phyloP scores from a whole-genome alignment of 2,888 invertebrate genomes.

The Candidula unifasciata region DNA sequence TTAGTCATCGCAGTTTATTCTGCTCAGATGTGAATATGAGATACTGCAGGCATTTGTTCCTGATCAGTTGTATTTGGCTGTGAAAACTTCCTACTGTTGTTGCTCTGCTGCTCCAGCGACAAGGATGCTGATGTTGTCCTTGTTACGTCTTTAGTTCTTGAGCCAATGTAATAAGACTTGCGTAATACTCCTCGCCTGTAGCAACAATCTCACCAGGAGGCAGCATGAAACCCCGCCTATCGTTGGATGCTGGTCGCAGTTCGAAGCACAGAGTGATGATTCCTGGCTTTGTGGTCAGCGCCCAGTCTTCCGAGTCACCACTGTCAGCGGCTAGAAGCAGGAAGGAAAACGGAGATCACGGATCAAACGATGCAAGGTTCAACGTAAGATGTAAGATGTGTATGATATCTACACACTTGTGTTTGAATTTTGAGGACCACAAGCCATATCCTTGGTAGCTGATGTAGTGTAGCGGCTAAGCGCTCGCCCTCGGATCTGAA shows the following conservation, averaged over 20 bases:
- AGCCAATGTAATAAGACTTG: conserved; percentile 41
- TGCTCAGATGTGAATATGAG: no score
- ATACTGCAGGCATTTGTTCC: no score
- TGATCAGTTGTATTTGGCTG: no score
- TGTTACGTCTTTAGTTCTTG: background rate
- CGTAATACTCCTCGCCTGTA: conserved; percentile 52
- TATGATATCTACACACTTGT: no score
- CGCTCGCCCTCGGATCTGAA: no score
- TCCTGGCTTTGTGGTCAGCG: conserved; percentile 52
- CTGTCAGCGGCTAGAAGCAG: conserved; percentile 55
- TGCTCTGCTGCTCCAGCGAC: no score
- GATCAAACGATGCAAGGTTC: background rate
- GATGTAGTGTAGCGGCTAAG: no score
- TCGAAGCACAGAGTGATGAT: conserved; percentile 58
- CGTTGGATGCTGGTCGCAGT: conserved; percentile 52
- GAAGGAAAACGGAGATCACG: background rate
- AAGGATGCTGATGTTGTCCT: background rate
- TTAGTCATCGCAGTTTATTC: no score
- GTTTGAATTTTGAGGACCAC: no score
- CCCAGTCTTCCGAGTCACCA: conserved; percentile 60
- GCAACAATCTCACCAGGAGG: conserved; percentile 51
- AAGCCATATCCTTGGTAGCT: no score
- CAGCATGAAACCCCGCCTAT: conserved; percentile 50
- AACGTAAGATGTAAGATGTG: background rate
- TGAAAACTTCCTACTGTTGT: no score